phyloP scores from a whole-genome alignment of 2,888 invertebrate genomes.

The Rugalucina vietnamica region DNA sequence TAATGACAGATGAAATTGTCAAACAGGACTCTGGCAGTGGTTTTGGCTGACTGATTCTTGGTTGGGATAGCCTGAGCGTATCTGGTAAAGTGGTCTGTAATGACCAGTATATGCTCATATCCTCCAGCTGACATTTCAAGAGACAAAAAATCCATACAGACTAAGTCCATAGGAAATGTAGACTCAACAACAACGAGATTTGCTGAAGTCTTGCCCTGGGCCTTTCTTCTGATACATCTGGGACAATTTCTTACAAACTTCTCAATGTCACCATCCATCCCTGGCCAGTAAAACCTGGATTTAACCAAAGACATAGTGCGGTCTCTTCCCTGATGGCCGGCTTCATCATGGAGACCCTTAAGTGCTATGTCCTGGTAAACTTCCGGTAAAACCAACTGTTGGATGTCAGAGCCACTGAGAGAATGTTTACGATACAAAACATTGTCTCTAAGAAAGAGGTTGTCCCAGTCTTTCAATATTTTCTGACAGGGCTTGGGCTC shows the following conservation, averaged over 20 bases:
- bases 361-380: background rate
- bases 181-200: background rate
- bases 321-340: background rate
- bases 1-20: background rate
- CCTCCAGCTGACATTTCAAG: background rate
- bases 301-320: background rate
- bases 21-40: background rate
- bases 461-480: too few relatives aligned
- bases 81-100: slow-evolving; percentile 10
- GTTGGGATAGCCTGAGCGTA: slow-evolving; percentile 5
- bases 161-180: background rate
- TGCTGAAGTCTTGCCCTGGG: background rate
- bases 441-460: background rate
- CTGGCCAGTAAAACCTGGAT: background rate
- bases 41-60: background rate
- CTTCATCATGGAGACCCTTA: background rate
- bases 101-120: too few relatives aligned
- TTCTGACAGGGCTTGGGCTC: too few relatives aligned
- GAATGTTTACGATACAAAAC: background rate
- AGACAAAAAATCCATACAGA: slow-evolving; percentile 2
- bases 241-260: background rate
- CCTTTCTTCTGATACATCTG: background rate
- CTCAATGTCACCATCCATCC: too few relatives aligned
- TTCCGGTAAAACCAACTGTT: background rate
- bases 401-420: background rate